Percentiles rank a stretch among this genome's conserved stretches.
phyloP scores from a whole-genome alignment of 2,888 invertebrate species.

The Lobophora halterata region DNA sequence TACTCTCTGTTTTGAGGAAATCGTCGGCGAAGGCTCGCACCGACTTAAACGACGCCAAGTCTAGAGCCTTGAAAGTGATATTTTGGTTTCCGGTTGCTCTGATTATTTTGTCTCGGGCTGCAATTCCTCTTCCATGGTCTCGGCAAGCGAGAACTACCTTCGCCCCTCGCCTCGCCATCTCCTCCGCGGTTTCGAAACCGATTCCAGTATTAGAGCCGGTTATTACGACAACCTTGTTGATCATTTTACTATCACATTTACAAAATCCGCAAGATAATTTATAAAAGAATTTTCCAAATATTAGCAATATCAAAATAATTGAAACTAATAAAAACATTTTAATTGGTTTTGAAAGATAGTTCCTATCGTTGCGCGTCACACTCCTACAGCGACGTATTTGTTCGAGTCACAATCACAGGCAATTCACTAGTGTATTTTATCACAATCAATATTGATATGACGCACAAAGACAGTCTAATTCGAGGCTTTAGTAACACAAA shows the following conservation, averaged over 20 bases:
- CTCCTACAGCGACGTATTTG: no score
- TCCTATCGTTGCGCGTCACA: no score
- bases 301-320: constrained; percentile 14
- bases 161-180: constrained; percentile 69
- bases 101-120: constrained; percentile 80
- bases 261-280: constrained; percentile 37
- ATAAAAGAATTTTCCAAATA: constrained; percentile 32
- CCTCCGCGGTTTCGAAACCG: constrained; percentile 52
- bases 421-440: no score
- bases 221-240: constrained; percentile 51
- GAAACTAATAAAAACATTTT: constrained; percentile 29
- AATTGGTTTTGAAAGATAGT: no score
- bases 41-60: constrained; percentile 86
- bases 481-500: constrained; percentile 3
- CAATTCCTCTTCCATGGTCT: constrained; percentile 47
- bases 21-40: constrained; percentile 88
- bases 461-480: constrained; percentile 4
- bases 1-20: constrained; percentile 83
- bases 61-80: constrained; percentile 84
- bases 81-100: constrained; percentile 83
- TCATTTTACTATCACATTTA: constrained; percentile 35
- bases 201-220: constrained; percentile 58
- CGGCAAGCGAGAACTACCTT: constrained; percentile 78
- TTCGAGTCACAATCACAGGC: neutral
- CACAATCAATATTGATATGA: no score